Percentiles rank a stretch among this genome's conserved stretches.
Evolutionary conservation across 2,113 vertebrate genomes (phyloP).

Genomic region (Oriolus oriolus): DNA sequence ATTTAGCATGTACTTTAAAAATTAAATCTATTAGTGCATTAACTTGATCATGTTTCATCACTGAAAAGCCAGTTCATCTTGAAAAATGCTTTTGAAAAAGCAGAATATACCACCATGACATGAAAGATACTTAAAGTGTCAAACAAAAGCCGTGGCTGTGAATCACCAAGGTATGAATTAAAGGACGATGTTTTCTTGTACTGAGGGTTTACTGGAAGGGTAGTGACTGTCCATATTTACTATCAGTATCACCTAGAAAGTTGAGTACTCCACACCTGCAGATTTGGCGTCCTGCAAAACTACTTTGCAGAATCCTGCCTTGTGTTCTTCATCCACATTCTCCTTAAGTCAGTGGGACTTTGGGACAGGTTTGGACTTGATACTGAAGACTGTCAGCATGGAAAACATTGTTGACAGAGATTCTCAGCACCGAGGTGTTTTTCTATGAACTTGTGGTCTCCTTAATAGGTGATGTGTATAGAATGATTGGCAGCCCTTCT

Average conservation of each 20-base stretch:
- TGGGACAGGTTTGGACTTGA: neutral
- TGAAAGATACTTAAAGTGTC: neutral
- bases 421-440: neutral
- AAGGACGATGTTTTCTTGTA: neutral
- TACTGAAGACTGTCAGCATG: neutral
- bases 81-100: neutral
- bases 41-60: conserved; percentile 3
- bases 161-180: neutral
- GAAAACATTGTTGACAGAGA: neutral
- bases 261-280: neutral
- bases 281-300: neutral
- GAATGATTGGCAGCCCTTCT: neutral
- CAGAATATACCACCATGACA: neutral
- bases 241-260: neutral
- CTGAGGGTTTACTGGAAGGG: neutral
- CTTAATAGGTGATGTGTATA: neutral
- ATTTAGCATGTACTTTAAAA: conserved; percentile 25
- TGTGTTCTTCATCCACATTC: neutral
- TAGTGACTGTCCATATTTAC: neutral
- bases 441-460: neutral
- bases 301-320: neutral
- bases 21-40: neutral
- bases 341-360: neutral
- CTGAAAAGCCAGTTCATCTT: neutral
- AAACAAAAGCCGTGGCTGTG: neutral